Percentiles rank a stretch among this genome's conserved stretches.
These are phyloP conservation scores for Pelvicachromis taeniatus DNA, from an alignment of 2,113 vertebrate species.

Conservation along the genomic window DNA sequence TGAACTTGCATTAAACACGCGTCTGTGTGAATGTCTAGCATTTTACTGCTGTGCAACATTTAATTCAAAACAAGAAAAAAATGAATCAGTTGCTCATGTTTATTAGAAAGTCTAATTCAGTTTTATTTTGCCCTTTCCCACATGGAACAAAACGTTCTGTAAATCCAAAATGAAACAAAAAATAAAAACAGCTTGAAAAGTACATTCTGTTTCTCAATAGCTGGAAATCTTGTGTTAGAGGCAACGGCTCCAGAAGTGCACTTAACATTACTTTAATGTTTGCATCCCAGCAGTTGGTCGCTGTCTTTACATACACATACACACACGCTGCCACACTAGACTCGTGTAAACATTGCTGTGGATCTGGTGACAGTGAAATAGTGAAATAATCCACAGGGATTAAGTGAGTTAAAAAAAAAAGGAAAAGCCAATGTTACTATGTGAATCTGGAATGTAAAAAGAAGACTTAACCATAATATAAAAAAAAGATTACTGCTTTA, in stretches of 20 bases:
- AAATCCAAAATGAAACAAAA: slow-evolving; percentile 46
- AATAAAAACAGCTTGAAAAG: slow-evolving; percentile 55
- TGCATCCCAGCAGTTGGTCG: slow-evolving; percentile 1
- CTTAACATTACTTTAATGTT: slow-evolving; percentile 35
- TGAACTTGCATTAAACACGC: background rate
- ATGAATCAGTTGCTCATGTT: slow-evolving; percentile 50
- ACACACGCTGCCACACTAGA: background rate
- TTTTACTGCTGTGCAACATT: background rate
- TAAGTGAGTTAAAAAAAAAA: slow-evolving; percentile 5
- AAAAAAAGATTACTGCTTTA: slow-evolving; percentile 6
- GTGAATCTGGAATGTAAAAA: slow-evolving; percentile 44
- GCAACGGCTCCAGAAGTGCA: slow-evolving; percentile 62
- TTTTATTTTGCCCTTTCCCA: slow-evolving; percentile 57
- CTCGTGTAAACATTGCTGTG: slow-evolving; percentile 36
- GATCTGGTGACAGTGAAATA: slow-evolving; percentile 11
- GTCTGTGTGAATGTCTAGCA: background rate
- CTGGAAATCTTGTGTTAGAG: slow-evolving; percentile 43
- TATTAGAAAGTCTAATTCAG: slow-evolving; percentile 73
- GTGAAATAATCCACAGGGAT: slow-evolving; percentile 32
- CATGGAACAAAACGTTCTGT: slow-evolving; percentile 60
- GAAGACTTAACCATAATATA: slow-evolving; percentile 2
- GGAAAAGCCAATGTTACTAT: background rate
- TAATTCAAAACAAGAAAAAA: slow-evolving; percentile 50
- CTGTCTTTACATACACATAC: slow-evolving; percentile 21
- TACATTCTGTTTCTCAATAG: slow-evolving; percentile 63